phyloP scores from a whole-genome alignment of 1,140 invertebrate species.

The Apolygus lucorum region DNA sequence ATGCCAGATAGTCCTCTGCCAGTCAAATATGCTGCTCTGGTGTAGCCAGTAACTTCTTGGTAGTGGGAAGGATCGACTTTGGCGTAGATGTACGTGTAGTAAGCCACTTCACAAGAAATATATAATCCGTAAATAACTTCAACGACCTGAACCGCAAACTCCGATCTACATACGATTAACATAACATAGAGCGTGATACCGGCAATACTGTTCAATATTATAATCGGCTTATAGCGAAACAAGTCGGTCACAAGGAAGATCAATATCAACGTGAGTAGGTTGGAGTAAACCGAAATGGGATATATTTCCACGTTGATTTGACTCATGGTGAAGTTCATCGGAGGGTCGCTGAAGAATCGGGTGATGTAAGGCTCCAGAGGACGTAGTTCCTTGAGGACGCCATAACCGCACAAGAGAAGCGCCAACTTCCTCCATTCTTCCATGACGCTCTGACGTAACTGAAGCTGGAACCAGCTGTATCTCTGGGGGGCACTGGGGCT shows the following conservation, averaged over 20 bases:
- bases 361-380: constrained; percentile 75
- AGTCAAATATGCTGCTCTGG: constrained; percentile 54
- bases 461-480: too few relatives aligned
- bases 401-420: constrained; percentile 60
- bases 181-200: constrained; percentile 44
- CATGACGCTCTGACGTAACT: too few relatives aligned
- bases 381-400: constrained; percentile 70
- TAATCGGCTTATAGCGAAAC: constrained; percentile 75
- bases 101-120: constrained; percentile 81
- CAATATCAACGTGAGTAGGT: constrained; percentile 58
- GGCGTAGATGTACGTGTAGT: constrained; percentile 88
- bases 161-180: constrained; percentile 28
- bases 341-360: constrained; percentile 55
- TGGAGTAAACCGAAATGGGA: constrained; percentile 71
- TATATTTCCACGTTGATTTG: constrained; percentile 67
- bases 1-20: constrained; percentile 62
- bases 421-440: constrained; percentile 54
- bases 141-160: constrained; percentile 35
- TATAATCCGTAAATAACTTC: constrained; percentile 67
- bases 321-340: constrained; percentile 61
- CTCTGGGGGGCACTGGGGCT: too few relatives aligned
- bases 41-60: constrained; percentile 67
- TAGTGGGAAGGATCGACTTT: constrained; percentile 70
- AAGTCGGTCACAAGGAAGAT: constrained; percentile 77
- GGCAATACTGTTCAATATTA: constrained; percentile 60